Conservation (phyloP, 2,113 vertebrate genomes). For the Phylloscopus whistleri region DNA sequence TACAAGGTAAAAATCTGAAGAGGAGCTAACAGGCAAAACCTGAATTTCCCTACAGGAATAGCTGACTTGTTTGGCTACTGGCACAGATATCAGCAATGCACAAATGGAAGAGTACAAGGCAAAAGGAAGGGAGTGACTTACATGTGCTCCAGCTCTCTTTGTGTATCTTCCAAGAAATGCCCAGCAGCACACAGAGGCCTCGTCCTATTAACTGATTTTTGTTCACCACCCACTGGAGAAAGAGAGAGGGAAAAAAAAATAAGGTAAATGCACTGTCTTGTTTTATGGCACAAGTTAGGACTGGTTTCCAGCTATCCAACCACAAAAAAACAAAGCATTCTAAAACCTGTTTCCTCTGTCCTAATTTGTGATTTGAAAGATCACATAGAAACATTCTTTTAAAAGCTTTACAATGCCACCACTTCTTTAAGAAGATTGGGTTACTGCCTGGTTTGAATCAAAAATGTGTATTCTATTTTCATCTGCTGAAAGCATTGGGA, state of each 20-base stretch:
- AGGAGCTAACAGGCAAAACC: background rate
- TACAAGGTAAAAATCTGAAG: background rate
- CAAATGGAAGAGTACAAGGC: background rate
- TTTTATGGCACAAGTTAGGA: background rate
- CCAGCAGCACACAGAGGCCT: slow-evolving; percentile 92
- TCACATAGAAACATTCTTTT: background rate
- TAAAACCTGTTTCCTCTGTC: background rate
- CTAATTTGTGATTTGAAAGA: background rate
- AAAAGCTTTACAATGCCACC: background rate
- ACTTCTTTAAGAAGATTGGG: background rate
- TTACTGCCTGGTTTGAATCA: too few relatives aligned
- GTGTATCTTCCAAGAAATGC: slow-evolving; percentile 92
- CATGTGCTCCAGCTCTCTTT: slow-evolving; percentile 93
- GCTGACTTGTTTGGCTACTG: background rate
- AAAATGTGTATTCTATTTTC: too few relatives aligned
- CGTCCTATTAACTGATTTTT: slow-evolving; percentile 90
- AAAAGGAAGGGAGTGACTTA: slow-evolving; percentile 70
- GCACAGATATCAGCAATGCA: background rate
- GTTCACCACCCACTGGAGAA: slow-evolving; percentile 84
- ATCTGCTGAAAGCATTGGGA: too few relatives aligned
- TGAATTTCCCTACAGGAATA: background rate
- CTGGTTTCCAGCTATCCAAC: background rate
- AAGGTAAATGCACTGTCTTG: background rate
- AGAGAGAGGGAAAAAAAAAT: background rate
- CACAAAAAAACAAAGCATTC: background rate